These are phyloP conservation scores for Cyphomyrus plagiostoma DNA, from an alignment of 2,113 vertebrate genomes.

Conservation along the genomic window DNA sequence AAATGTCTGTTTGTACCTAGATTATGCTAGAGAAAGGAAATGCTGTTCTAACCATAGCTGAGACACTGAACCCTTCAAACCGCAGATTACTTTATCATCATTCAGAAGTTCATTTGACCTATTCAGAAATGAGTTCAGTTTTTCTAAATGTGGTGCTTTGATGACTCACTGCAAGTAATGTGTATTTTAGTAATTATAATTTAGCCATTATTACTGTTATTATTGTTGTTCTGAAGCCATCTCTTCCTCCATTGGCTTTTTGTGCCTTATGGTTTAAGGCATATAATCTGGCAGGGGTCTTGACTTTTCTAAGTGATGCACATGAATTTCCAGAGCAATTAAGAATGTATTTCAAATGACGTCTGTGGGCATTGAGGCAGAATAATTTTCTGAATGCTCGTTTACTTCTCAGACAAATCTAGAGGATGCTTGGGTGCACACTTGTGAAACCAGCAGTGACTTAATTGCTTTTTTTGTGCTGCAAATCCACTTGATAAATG, in stretches of 20 bases:
- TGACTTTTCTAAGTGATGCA: conserved; percentile 7
- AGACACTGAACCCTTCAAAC: not conserved
- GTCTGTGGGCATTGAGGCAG: conserved; percentile 22
- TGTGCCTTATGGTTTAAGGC: not conserved
- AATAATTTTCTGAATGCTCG: conserved; percentile 22
- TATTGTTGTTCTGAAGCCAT: not conserved
- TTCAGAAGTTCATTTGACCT: not conserved
- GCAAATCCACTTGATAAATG: conserved; percentile 22
- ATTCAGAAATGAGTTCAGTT: not conserved
- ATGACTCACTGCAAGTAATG: not conserved
- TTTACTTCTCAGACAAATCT: not conserved
- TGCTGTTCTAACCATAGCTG: not conserved
- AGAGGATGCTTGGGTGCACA: conserved; percentile 10
- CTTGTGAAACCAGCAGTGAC: conserved; percentile 12
- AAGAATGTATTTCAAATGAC: conserved; percentile 27
- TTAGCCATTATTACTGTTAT: not conserved
- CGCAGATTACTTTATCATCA: not conserved
- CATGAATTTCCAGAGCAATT: conserved; percentile 36
- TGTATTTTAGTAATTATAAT: not conserved
- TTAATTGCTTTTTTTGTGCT: conserved; percentile 34
- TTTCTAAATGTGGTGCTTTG: not conserved
- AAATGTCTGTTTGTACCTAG: conserved; percentile 41
- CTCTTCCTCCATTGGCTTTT: not conserved
- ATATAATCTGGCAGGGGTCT: not conserved
- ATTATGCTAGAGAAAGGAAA: conserved; percentile 34